These are phyloP conservation scores for Axea sp. DNA, from an alignment of 2,888 invertebrate species.

Conservation along the genomic window DNA sequence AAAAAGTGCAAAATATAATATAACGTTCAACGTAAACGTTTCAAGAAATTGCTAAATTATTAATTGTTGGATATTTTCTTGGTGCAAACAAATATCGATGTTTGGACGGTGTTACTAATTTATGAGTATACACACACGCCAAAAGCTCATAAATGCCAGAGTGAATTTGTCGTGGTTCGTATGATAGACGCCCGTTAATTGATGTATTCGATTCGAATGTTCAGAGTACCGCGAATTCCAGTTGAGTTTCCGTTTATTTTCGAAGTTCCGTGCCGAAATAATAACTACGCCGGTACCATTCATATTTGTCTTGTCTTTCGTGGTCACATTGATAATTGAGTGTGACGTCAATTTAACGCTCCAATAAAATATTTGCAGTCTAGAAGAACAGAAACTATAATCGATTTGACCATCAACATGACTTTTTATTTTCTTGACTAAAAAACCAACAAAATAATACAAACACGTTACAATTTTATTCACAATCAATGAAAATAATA, in stretches of 20 bases:
- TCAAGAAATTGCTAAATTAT: too few species aligned
- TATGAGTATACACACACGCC: slow-evolving; percentile 17
- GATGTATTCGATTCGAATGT: slow-evolving; percentile 56
- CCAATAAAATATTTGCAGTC: slow-evolving; percentile 3
- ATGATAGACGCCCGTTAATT: slow-evolving; percentile 48
- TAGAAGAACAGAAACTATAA: slow-evolving; percentile 6
- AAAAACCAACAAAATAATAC: too few species aligned
- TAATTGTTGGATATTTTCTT: too few species aligned
- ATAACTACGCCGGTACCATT: slow-evolving; percentile 18
- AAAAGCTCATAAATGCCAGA: slow-evolving; percentile 38
- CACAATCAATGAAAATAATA: too few species aligned
- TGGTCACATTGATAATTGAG: slow-evolving; percentile 27
- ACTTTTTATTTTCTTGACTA: too few species aligned
- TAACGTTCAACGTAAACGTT: too few species aligned
- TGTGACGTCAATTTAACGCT: slow-evolving; percentile 33
- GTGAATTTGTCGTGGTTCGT: slow-evolving; percentile 24
- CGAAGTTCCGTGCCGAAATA: slow-evolving; percentile 29
- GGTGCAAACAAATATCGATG: slow-evolving; percentile 1
- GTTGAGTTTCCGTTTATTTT: slow-evolving; percentile 48
- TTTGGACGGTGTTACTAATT: slow-evolving; percentile 15
- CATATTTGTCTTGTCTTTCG: slow-evolving; percentile 34
- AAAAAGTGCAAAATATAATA: too few species aligned
- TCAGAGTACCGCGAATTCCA: slow-evolving; percentile 36
- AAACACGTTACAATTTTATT: too few species aligned
- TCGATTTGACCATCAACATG: slow-evolving; percentile 1